Conservation (phyloP, 1,140 invertebrate genomes). For the Heterodera carotae region DNA sequence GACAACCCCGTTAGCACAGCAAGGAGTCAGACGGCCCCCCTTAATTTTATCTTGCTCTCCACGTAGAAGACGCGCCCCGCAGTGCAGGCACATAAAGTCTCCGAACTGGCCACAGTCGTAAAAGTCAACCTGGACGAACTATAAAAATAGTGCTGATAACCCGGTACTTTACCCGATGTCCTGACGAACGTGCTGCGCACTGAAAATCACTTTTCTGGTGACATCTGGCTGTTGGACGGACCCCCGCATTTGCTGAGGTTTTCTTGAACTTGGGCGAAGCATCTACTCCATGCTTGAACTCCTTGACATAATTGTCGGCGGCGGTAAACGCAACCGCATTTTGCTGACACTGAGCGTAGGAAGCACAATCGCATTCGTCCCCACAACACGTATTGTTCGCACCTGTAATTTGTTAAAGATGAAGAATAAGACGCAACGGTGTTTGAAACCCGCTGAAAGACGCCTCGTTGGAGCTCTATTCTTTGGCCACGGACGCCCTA, state of each 20-base stretch:
- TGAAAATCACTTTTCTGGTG: neutral
- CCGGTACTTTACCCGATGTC: neutral
- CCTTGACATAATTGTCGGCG: neutral
- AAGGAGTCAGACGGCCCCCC: neutral
- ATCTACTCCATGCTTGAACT: neutral
- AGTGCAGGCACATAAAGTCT: neutral
- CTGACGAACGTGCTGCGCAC: neutral
- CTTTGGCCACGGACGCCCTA: neutral
- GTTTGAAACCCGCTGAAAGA: neutral
- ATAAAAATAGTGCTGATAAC: neutral
- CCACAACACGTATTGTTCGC: neutral
- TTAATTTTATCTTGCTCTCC: neutral
- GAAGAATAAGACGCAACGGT: neutral
- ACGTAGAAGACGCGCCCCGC: neutral
- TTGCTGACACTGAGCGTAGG: neutral
- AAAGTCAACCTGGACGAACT: neutral
- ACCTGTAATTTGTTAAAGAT: neutral
- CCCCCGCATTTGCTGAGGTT: neutral
- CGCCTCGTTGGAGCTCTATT: neutral
- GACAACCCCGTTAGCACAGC: neutral
- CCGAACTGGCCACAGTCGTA: constrained; percentile 4
- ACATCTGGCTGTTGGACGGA: neutral
- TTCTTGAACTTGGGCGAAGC: neutral
- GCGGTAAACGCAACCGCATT: neutral
- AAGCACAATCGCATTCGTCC: neutral